Base-by-base conservation (phyloP, 1,140 invertebrate genomes). In the Caenorhabditis briggsae region DNA sequence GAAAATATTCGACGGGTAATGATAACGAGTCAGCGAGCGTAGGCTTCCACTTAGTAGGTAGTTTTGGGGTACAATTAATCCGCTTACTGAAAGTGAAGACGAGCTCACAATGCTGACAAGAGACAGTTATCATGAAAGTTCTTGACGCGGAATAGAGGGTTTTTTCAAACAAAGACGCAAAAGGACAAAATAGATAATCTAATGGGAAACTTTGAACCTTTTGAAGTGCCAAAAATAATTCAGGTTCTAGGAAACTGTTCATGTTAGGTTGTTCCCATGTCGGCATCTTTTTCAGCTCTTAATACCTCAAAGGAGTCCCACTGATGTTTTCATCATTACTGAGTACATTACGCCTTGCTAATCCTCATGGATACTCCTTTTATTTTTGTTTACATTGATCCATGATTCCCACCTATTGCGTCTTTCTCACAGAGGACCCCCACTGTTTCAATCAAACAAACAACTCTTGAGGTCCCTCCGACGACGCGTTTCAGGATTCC, bases 31-130 rank as follows among this genome's bases (percentile, higher is more conserved):
- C 33, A 78, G 33, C 50, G 20, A 78, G 33, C 70, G 70, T 78
- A 78, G 70, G 70, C 46, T 78, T 78, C 70, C n/a, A 78, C n/a
- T 78, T 78, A 78, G 70, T 78, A 78, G 70, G 70, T 78, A 78
- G 70, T 78, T 78, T 78, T 78, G 70, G 70, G 70, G 70, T 78
- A 78, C 70, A 78, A 78, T 78, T 78, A 78, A 78, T 78, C 70
- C 70, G 70, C 70, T 78, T 78, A 78, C 70, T 43, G n/a, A 48
- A 78, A 50, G 20, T 78, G 23, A 53, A 46, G 70, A 78, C 18
- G 70, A 78, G 70, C 46, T 33, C n/a, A 78, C n/a, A 48, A 78
- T 78, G 70, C 70, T 78, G 70, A 78, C 70, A 78, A 78, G 70
- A 70, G 16, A 41, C 14, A 78, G 70, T 78, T 78, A 78, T 78